phyloP scores from a whole-genome alignment of 2,797 vertebrate genomes.

The Perodicticus potto region DNA sequence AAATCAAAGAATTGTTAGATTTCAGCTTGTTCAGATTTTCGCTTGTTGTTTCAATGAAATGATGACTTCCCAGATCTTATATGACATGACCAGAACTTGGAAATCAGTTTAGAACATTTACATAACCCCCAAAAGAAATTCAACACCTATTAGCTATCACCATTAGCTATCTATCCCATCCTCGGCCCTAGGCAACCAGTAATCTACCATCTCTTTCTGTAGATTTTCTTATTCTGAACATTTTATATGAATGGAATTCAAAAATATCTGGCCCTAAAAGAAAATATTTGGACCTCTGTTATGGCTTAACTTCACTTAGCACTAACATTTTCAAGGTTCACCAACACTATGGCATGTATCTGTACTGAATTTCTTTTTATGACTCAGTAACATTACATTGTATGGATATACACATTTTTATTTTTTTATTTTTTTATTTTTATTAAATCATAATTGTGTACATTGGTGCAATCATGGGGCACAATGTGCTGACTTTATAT shows the following conservation, averaged over 20 bases:
- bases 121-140: not conserved
- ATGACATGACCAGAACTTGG: not conserved
- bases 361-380: not conserved
- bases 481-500: too few relatives aligned
- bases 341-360: too few relatives aligned
- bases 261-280: not conserved
- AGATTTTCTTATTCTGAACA: not conserved
- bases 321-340: not conserved
- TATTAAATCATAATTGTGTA: too few relatives aligned
- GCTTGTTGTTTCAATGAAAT: not conserved
- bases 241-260: not conserved
- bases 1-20: not conserved
- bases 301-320: not conserved
- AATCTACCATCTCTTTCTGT: not conserved
- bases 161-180: not conserved
- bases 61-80: not conserved
- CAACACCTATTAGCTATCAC: not conserved
- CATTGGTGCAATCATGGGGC: too few relatives aligned
- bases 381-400: not conserved
- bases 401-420: not conserved
- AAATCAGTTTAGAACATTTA: not conserved
- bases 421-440: too few relatives aligned
- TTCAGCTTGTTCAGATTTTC: not conserved
- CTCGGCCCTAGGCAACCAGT: not conserved
- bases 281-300: not conserved